Conservation (phyloP, 2,113 vertebrate species). For the Cheilinus undulatus region DNA sequence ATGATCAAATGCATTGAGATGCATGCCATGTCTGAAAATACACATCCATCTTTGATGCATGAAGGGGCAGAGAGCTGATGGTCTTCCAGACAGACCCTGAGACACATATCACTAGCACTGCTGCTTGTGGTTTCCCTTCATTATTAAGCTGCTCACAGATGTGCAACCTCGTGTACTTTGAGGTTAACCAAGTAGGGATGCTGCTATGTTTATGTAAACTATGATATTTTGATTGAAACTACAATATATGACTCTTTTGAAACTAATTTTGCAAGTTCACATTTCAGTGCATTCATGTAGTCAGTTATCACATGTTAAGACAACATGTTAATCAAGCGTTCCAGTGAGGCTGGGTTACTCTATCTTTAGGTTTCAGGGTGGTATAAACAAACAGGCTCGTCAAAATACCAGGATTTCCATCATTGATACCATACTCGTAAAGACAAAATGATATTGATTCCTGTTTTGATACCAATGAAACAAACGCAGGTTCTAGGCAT, state of each 20-base stretch:
- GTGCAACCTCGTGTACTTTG: constrained; percentile 22
- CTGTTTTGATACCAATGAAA: too few relatives aligned
- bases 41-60: constrained; percentile 11
- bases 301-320: not conserved
- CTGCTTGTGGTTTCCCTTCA: constrained; percentile 59
- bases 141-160: constrained; percentile 56
- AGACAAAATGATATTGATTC: too few relatives aligned
- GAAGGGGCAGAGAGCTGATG: constrained; percentile 50
- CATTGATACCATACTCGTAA: too few relatives aligned
- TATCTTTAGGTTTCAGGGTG: not conserved
- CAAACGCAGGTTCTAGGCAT: too few relatives aligned
- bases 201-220: constrained; percentile 7
- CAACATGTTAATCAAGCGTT: constrained; percentile 1
- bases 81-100: constrained; percentile 64
- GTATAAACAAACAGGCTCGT: too few relatives aligned
- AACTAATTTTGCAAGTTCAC: not conserved
- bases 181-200: constrained; percentile 15
- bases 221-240: not conserved
- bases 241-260: not conserved
- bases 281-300: not conserved
- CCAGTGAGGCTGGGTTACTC: too few relatives aligned
- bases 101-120: constrained; percentile 52
- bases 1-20: constrained; percentile 34
- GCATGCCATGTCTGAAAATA: constrained; percentile 43
- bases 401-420: too few relatives aligned